phyloP scores from a whole-genome alignment of 2,888 invertebrate species.

The Mechanitis messenoides region DNA sequence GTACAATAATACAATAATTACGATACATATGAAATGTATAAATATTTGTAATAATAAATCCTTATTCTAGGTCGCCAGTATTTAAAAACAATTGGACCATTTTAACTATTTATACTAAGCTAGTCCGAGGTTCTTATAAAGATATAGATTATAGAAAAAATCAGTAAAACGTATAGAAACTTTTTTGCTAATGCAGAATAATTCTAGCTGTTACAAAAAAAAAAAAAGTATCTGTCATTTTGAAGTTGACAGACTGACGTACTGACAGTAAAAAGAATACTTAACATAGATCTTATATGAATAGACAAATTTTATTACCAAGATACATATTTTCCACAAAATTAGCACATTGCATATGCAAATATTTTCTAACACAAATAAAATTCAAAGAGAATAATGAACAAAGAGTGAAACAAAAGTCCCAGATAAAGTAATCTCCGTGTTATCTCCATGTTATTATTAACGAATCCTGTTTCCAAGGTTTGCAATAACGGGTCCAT shows the following conservation, averaged over 20 bases:
- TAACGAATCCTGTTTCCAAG: constrained; percentile 64
- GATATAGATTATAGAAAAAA: too few relatives aligned
- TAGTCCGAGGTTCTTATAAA: too few relatives aligned
- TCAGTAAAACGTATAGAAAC: too few relatives aligned
- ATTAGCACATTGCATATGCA: constrained; percentile 4
- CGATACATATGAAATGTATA: neutral
- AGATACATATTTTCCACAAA: neutral
- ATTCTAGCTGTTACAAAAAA: too few relatives aligned
- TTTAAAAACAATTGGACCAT: too few relatives aligned
- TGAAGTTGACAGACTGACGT: neutral
- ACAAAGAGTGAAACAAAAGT: constrained; percentile 29
- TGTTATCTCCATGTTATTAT: constrained; percentile 30
- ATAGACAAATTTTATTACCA: neutral
- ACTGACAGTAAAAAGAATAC: too few relatives aligned
- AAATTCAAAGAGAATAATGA: constrained; percentile 14
- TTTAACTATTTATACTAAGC: too few relatives aligned
- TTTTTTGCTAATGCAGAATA: too few relatives aligned
- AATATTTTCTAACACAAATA: constrained; percentile 7
- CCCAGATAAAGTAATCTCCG: constrained; percentile 28
- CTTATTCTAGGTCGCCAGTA: too few relatives aligned
- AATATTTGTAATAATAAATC: neutral
- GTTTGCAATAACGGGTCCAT: constrained; percentile 63
- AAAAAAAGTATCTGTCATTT: too few relatives aligned
- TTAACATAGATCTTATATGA: too few relatives aligned
- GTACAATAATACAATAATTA: neutral